phyloP scores from a whole-genome alignment of 2,113 vertebrate species.

The Mesocricetus auratus region DNA sequence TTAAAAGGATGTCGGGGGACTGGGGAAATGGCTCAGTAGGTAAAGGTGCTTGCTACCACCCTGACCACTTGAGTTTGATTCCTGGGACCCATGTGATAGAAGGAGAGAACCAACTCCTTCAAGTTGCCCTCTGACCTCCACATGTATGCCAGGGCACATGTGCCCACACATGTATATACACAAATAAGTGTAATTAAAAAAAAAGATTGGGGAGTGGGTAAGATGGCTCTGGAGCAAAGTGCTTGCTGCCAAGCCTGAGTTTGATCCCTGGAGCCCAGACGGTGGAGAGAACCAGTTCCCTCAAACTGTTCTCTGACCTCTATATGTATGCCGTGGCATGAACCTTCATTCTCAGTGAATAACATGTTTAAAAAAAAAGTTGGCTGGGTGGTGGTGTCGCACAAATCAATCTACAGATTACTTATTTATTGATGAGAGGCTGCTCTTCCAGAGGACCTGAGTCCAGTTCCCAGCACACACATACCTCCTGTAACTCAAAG shows the following conservation, averaged over 20 bases:
- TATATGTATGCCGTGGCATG: not conserved
- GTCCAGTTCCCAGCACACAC: not conserved
- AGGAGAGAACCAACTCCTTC: not conserved
- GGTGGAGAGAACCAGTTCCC: not conserved
- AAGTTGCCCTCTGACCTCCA: not conserved
- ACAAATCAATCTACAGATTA: not conserved
- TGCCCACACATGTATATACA: not conserved
- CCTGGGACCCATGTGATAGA: no score
- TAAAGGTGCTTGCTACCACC: not conserved
- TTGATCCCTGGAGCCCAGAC: not conserved
- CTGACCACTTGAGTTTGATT: not conserved
- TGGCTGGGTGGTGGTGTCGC: not conserved
- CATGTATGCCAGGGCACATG: not conserved
- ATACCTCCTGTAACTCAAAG: not conserved
- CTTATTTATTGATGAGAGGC: slow-evolving; percentile 20
- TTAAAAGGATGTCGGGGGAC: not conserved
- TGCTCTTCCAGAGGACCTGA: not conserved
- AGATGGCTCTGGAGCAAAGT: not conserved
- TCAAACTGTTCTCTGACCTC: not conserved
- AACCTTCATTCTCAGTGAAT: not conserved
- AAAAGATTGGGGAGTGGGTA: not conserved
- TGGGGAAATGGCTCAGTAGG: not conserved
- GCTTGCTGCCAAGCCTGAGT: not conserved
- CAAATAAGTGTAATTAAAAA: not conserved
- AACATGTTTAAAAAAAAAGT: not conserved